phyloP scores from a whole-genome alignment of 2,113 vertebrate genomes.

The Isurus oxyrinchus region DNA sequence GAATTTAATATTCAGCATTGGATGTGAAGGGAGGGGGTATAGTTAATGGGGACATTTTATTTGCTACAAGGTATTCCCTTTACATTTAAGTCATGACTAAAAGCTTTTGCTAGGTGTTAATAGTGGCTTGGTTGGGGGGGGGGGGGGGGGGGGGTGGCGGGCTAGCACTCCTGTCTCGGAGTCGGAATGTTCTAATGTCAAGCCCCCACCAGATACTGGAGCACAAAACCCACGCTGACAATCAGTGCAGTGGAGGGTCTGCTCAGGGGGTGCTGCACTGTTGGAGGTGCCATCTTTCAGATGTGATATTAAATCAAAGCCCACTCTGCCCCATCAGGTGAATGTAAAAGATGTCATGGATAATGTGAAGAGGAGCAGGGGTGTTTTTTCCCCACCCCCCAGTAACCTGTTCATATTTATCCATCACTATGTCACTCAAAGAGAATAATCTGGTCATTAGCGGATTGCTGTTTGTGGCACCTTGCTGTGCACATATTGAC shows the following conservation, averaged over 20 bases:
- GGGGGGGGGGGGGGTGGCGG: not conserved
- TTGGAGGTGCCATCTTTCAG: not conserved
- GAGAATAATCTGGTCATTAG: not conserved
- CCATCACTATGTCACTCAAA: not conserved
- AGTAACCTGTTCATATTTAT: not conserved
- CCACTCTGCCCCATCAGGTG: not conserved
- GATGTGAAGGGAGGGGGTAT: too few relatives aligned
- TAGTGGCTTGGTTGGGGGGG: too few relatives aligned
- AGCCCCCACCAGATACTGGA: not conserved
- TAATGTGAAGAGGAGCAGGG: too few relatives aligned
- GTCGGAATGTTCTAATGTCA: not conserved
- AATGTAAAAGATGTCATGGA: not conserved
- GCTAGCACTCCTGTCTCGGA: too few relatives aligned
- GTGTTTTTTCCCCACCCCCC: too few relatives aligned
- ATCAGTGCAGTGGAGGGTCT: not conserved
- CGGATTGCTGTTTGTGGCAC: not conserved
- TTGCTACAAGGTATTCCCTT: not conserved
- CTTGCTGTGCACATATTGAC: not conserved
- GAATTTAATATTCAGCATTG: too few relatives aligned
- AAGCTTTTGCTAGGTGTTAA: not conserved
- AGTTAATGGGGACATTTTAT: not conserved
- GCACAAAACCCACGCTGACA: not conserved
- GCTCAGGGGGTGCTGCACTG: not conserved
- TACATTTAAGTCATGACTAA: not conserved
- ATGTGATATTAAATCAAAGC: not conserved